Conservation (phyloP, 2,888 invertebrate species). For the Leuctra nigra region DNA sequence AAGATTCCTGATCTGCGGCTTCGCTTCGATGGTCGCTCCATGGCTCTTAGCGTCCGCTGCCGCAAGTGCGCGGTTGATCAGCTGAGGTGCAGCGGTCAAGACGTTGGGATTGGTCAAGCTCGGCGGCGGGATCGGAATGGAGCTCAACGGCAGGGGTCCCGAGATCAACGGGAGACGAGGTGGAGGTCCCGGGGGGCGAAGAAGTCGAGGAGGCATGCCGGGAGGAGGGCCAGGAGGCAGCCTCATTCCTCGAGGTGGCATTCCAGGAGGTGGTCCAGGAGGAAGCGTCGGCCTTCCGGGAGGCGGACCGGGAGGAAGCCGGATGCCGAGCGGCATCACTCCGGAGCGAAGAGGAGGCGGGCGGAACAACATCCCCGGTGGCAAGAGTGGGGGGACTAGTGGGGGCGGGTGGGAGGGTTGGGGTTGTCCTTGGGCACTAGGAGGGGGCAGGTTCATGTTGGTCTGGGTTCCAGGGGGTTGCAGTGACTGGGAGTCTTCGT, state of each 20-base stretch:
- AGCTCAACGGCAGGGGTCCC: constrained; percentile 36
- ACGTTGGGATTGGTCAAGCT: constrained; percentile 54
- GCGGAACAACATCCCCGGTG: constrained; percentile 47
- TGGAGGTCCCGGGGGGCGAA: constrained; percentile 31
- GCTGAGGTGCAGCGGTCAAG: constrained; percentile 73
- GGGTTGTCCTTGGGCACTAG: constrained; percentile 20
- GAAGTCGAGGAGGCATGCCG: constrained; percentile 35
- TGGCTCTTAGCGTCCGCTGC: constrained; percentile 31
- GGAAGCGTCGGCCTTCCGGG: constrained; percentile 44
- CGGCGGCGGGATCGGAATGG: constrained; percentile 32
- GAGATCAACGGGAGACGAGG: constrained; percentile 27
- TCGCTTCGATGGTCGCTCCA: constrained; percentile 83
- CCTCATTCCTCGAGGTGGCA: constrained; percentile 56
- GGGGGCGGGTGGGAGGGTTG: constrained; percentile 36
- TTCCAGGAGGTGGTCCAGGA: constrained; percentile 39
- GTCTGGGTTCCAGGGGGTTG: constrained; percentile 26
- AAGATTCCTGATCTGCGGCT: constrained; percentile 91
- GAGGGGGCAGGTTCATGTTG: constrained; percentile 23
- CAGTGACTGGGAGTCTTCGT: constrained; percentile 34
- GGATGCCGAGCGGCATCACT: constrained; percentile 40
- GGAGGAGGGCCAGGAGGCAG: constrained; percentile 62
- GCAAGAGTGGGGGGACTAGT: constrained; percentile 40
- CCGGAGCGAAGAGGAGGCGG: constrained; percentile 46
- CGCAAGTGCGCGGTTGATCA: constrained; percentile 59
- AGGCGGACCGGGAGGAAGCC: constrained; percentile 51